phyloP scores from a whole-genome alignment of 2,888 invertebrate species.

The Thecocarcelia acutangulata region DNA sequence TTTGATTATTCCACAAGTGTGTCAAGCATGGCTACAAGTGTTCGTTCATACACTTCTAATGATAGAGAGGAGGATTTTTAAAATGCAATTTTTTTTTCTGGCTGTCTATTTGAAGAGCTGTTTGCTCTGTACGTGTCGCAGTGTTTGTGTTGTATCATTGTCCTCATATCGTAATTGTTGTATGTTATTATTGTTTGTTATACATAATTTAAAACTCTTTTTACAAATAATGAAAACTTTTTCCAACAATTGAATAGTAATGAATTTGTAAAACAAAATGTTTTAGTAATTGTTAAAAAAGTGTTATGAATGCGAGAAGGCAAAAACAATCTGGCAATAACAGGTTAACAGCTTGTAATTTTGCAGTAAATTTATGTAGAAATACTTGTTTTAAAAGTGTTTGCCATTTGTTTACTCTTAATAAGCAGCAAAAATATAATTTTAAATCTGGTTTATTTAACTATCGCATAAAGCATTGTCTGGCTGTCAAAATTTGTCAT shows the following conservation, averaged over 20 bases:
- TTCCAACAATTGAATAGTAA: slow-evolving; percentile 38
- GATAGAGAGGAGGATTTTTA: slow-evolving; percentile 14
- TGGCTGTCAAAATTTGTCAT: too few species aligned
- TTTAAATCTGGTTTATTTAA: too few species aligned
- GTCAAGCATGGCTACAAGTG: slow-evolving; percentile 46
- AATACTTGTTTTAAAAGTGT: too few species aligned
- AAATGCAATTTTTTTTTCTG: slow-evolving; percentile 12
- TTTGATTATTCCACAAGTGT: slow-evolving; percentile 55
- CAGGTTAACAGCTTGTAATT: slow-evolving; percentile 5
- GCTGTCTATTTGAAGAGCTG: not conserved
- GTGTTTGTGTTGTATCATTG: slow-evolving; percentile 32
- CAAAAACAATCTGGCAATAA: not conserved
- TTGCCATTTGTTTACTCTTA: too few species aligned
- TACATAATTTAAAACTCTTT: slow-evolving; percentile 49
- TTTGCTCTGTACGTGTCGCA: not conserved
- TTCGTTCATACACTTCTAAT: slow-evolving; percentile 32
- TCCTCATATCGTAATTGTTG: slow-evolving; percentile 47
- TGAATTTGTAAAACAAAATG: slow-evolving; percentile 45
- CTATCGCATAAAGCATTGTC: too few species aligned
- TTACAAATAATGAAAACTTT: slow-evolving; percentile 21
- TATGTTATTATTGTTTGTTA: slow-evolving; percentile 49
- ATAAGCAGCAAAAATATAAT: too few species aligned
- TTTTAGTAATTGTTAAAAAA: slow-evolving; percentile 24
- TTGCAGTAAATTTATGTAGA: slow-evolving; percentile 3
- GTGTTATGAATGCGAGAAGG: not conserved